Base-by-base conservation (phyloP, 1,140 invertebrate genomes). In the Papilio machaon region DNA sequence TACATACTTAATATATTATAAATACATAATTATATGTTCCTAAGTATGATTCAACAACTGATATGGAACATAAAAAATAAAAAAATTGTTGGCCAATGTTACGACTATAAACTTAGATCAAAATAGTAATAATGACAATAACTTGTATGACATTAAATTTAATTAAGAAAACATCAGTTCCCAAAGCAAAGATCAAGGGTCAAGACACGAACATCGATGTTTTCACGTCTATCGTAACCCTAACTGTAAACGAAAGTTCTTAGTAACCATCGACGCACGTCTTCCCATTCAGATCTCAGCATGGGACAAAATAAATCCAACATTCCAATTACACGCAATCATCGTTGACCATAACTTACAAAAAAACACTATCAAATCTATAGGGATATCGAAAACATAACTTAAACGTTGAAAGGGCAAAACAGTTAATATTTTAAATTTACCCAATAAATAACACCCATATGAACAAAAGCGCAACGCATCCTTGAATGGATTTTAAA, bases 281-380 rank as follows among this genome's bases (percentile, higher is more conserved):
- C 82, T 77, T 30, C 74, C 82, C 81, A 89, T 90, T 86, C 77
- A 76, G 82, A 82, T 85, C 88, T 80, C 89, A 91, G 88, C 88
- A 85, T 83, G 90, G 84, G 82, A 84, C 82, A 85, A 85, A 87
- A n/a, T 85, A 87, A 85, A 82, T 85, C 73, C 58, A 70, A 85
- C 60, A 84, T 85, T 86, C 81, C 84, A 82, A 88, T 86, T 83
- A 83, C 47, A 49, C 19, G 43, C 73, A 47, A 49, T 47, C 43
- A 9, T 76, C 43, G 11, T 30, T 49, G 77, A 49, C 73, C 77
- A 74, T 79, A 82, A 82, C 54, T 78, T 78, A 79, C 35, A 73
- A 52, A 79, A 82, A 78, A 82, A n/a, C 70, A 74, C 76, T 47
- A 79, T 77, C 30, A 67, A 67, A 35, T 67, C 64, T 67, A 30